phyloP scores from a whole-genome alignment of 2,888 invertebrate genomes.

The Leptopterna dolabrata region DNA sequence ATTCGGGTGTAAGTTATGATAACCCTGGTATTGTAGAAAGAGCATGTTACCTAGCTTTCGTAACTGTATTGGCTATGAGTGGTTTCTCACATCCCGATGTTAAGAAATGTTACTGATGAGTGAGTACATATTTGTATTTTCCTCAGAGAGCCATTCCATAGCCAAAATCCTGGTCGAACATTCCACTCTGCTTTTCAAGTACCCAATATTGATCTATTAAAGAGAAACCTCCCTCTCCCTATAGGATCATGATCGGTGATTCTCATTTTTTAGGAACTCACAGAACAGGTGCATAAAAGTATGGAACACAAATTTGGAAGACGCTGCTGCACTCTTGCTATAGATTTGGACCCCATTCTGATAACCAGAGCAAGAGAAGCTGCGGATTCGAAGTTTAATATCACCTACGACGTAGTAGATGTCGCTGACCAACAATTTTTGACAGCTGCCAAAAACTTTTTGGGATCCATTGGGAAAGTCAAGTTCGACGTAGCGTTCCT shows the following conservation, averaged over 20 bases:
- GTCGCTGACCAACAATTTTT: slow-evolving; percentile 73
- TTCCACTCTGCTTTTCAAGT: too few relatives aligned
- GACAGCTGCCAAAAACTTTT: slow-evolving; percentile 59
- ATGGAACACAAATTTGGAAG: slow-evolving; percentile 66
- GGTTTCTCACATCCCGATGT: too few relatives aligned
- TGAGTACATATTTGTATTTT: too few relatives aligned
- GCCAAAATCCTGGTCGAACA: too few relatives aligned
- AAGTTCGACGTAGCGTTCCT: slow-evolving; percentile 79
- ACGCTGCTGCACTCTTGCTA: slow-evolving; percentile 69
- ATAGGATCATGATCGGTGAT: not conserved
- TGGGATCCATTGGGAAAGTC: slow-evolving; percentile 64
- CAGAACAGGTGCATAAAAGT: slow-evolving; percentile 71
- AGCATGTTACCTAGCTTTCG: too few relatives aligned
- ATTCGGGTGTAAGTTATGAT: slow-evolving; percentile 75
- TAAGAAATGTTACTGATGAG: too few relatives aligned
- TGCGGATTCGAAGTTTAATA: slow-evolving; percentile 66
- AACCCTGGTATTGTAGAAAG: too few relatives aligned
- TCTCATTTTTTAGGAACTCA: slow-evolving; percentile 72
- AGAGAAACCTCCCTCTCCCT: too few relatives aligned
- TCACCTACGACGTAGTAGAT: slow-evolving; percentile 73
- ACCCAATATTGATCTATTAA: too few relatives aligned
- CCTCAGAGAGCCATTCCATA: too few relatives aligned
- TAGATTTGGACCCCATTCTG: slow-evolving; percentile 80
- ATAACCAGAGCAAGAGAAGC: slow-evolving; percentile 73
- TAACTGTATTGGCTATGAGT: too few relatives aligned